phyloP scores from a whole-genome alignment of 2,113 vertebrate genomes.

The Siphamia tubifer region DNA sequence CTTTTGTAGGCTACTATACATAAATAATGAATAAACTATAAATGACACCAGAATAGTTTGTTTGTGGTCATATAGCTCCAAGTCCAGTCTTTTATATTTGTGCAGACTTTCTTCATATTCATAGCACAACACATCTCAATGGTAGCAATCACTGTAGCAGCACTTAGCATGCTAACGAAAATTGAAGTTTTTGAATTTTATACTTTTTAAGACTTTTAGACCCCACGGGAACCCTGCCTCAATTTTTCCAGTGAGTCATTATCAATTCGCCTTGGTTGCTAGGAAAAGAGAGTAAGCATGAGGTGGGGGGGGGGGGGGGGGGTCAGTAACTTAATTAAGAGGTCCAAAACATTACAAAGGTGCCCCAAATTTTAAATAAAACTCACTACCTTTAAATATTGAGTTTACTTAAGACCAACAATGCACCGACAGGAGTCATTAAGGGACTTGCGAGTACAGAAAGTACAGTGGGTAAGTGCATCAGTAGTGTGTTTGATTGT shows the following conservation, averaged over 20 bases:
- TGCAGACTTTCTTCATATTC: too few relatives aligned
- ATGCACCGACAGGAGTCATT: constrained; percentile 15
- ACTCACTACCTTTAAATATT: constrained; percentile 64
- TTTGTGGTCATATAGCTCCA: too few relatives aligned
- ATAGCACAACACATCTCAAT: too few relatives aligned
- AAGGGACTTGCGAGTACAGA: neutral
- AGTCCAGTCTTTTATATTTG: too few relatives aligned
- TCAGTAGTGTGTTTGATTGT: neutral
- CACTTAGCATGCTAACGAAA: too few relatives aligned
- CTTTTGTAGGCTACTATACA: too few relatives aligned
- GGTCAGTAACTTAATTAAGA: constrained; percentile 57
- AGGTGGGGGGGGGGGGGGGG: neutral
- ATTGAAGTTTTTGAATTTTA: too few relatives aligned
- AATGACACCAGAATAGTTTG: too few relatives aligned
- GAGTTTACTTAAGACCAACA: constrained; percentile 2
- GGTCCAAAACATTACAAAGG: constrained; percentile 11
- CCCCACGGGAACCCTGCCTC: too few relatives aligned
- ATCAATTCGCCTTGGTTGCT: constrained; percentile 25
- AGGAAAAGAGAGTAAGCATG: constrained; percentile 8
- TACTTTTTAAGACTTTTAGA: too few relatives aligned
- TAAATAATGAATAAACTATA: too few relatives aligned
- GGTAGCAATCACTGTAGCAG: too few relatives aligned
- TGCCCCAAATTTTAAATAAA: constrained; percentile 28
- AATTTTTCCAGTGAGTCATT: constrained; percentile 32
- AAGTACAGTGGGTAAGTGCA: neutral